Conservation (phyloP, 2,888 invertebrate species). For the Drosophila setosimentum region DNA sequence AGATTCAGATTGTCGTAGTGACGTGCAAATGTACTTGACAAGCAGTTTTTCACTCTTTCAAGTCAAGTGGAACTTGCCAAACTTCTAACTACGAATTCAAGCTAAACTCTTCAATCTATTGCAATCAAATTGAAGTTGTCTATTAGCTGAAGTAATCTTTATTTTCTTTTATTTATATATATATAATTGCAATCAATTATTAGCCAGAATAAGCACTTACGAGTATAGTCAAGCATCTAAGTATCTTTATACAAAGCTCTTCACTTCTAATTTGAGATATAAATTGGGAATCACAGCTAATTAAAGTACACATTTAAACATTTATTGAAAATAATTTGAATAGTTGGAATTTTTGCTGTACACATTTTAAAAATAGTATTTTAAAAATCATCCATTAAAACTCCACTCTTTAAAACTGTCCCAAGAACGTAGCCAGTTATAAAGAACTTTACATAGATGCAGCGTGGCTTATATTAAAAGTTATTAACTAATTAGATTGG, state of each 20-base stretch:
- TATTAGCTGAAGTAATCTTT: neutral
- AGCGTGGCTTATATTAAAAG: no score
- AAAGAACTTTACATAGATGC: no score
- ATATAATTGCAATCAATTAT: no score
- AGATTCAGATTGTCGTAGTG: slow-evolving; percentile 36
- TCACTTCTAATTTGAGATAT: neutral
- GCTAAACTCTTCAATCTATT: neutral
- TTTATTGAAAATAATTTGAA: neutral
- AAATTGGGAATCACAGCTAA: neutral
- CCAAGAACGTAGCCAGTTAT: no score
- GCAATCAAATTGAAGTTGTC: neutral
- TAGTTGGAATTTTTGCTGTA: neutral
- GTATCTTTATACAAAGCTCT: neutral
- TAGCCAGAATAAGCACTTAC: neutral
- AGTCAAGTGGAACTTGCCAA: slow-evolving; percentile 27
- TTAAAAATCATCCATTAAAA: neutral
- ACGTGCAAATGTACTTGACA: slow-evolving; percentile 73
- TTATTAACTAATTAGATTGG: no score
- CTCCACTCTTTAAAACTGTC: neutral
- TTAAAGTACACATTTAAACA: neutral
- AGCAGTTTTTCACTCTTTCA: slow-evolving; percentile 26
- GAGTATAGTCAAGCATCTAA: neutral
- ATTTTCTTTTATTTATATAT: neutral
- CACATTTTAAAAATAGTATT: neutral
- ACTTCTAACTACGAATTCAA: slow-evolving; percentile 14